Percentiles rank a stretch among this genome's conserved stretches.
Conservation (phyloP, 2,797 vertebrate species). For the Halcyon chelicuti region DNA sequence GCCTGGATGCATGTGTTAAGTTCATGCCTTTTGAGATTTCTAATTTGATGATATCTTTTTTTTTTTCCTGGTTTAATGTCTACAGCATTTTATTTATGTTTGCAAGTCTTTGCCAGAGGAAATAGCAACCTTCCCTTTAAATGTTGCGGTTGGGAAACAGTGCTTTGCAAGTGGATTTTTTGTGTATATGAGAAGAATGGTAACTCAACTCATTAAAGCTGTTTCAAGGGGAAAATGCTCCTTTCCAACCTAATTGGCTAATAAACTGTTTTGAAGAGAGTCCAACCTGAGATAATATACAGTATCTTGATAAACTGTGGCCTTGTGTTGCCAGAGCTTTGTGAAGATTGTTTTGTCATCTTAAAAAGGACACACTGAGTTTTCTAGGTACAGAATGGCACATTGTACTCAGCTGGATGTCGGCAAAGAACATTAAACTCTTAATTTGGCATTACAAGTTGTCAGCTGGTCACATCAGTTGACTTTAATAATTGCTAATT, state of each 20-base stretch:
- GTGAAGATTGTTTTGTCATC: neutral
- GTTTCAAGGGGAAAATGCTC: neutral
- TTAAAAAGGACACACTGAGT: neutral
- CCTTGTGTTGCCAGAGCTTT: neutral
- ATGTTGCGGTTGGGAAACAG: neutral
- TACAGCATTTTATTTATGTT: neutral
- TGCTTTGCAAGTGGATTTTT: neutral
- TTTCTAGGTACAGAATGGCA: neutral
- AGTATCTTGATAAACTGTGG: neutral
- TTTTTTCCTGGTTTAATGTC: conserved; percentile 37
- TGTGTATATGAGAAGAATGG: neutral
- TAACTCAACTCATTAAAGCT: neutral
- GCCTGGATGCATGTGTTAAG: conserved; percentile 35
- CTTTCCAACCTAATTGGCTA: neutral
- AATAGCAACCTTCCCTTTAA: conserved; percentile 17
- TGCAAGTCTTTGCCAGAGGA: neutral
- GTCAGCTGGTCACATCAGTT: conserved; percentile 10
- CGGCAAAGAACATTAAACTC: neutral
- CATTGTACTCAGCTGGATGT: neutral
- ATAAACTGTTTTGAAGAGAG: conserved; percentile 13
- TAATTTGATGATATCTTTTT: conserved; percentile 45
- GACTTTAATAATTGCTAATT: conserved; percentile 41
- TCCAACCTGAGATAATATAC: neutral
- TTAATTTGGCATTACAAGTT: neutral
- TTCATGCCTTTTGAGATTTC: conserved; percentile 64